These are phyloP conservation scores for Dysmachus trigonus DNA, from an alignment of 2,888 invertebrate genomes.

Conservation along the genomic window DNA sequence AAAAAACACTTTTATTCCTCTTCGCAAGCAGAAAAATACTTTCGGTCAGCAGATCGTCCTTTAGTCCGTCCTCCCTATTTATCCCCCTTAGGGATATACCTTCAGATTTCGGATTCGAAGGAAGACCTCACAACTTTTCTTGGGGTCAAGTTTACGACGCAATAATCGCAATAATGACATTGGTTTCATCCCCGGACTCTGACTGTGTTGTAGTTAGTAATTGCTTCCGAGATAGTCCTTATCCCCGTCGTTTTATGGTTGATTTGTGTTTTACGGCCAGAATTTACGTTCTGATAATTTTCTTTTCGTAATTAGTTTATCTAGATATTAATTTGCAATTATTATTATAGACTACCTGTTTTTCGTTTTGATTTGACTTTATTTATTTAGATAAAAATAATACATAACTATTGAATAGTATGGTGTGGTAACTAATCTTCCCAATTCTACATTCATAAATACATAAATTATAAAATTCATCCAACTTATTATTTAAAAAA, in stretches of 20 bases:
- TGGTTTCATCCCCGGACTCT: not conserved
- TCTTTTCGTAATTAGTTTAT: not conserved
- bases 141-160: not conserved
- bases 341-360: not conserved
- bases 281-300: slow-evolving; percentile 1
- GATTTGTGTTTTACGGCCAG: slow-evolving; percentile 1
- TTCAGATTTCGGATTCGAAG: not conserved
- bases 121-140: not conserved
- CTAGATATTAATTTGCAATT: not conserved
- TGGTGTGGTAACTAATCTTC: too few species aligned
- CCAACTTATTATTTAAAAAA: too few species aligned
- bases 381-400: too few species aligned
- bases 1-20: not conserved
- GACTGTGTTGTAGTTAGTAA: not conserved
- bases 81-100: not conserved
- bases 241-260: slow-evolving; percentile 10
- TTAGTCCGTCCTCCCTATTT: not conserved
- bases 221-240: not conserved
- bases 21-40: not conserved
- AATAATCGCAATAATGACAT: not conserved
- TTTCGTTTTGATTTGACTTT: not conserved
- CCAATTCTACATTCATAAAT: too few species aligned
- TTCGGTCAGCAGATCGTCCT: not conserved
- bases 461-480: too few species aligned
- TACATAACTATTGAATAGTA: too few species aligned